Evolutionary conservation across 1,140 invertebrate species (phyloP), one percentile per base, ranked within the genome.

Genomic region (Platyscapa corneri): DNA sequence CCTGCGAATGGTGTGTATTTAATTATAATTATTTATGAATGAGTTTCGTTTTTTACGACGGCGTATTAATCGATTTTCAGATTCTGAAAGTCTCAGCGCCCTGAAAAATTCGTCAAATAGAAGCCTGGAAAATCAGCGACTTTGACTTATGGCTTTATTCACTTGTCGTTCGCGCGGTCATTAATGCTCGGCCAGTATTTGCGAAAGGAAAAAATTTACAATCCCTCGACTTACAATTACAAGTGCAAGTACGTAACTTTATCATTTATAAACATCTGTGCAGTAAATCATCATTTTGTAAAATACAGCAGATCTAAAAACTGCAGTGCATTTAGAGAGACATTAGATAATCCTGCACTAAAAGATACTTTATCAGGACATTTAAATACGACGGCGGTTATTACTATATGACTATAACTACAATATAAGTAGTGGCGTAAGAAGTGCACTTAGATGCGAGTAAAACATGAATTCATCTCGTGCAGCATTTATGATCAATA

Each of bases 381-480:
- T 27, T 60, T 60, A 60, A 60, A 60, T 60, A 60, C 23, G 20
- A 23, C 27, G 23, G 3, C 27, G 23, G 27, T 60, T 60, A 20
- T 60, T 60, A 60, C 10, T 60, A 3, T 10, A 27, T 2, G 6
- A 5, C 27, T 60, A 12, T 60, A 60, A 3, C 23, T 60, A 60
- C 56, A 60, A 60, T 60, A 27, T 60, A 27, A 60, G 56, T 60
- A 60, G 23, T 14, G 56, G 14, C 56, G 20, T 60, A 67, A 46
- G 39, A 32, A 49, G 74, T 77, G 34, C 12, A 75, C 76, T 83
- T 83, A 64, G 42, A 76, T 16, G 34, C 72, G 74, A 37, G 42
- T 60, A 67, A 78, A 78, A 84, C 56, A 78, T 53, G 56, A 32
- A 32, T 32, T 67, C 74, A 34, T 78, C 53, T 53, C 37, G 32